A percentile compares a stretch with the other conserved stretches of the same genome.
Conservation (phyloP, 2,888 invertebrate species). For the Hypolimnas misippus region DNA sequence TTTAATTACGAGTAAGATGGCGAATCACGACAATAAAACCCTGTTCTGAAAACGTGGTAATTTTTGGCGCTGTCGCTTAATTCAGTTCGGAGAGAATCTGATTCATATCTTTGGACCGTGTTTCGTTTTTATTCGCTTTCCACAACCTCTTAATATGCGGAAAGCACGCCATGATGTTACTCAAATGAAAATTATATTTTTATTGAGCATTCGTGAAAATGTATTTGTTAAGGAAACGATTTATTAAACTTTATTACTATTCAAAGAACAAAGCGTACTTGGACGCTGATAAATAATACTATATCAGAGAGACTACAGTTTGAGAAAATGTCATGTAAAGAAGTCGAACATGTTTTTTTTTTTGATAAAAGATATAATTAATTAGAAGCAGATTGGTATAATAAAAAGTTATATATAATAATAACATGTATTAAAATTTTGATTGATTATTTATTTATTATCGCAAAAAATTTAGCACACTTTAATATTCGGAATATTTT, state of each 20-base stretch:
- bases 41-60: conserved; percentile 61
- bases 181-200: conserved; percentile 21
- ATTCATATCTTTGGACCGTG: conserved; percentile 67
- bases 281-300: no score
- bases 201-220: not conserved
- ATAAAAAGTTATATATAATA: no score
- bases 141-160: conserved; percentile 60
- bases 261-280: not conserved
- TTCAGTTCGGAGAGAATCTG: conserved; percentile 65
- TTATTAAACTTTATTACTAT: not conserved
- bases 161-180: conserved; percentile 51
- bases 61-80: conserved; percentile 68
- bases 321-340: no score
- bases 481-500: no score
- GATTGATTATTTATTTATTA: no score
- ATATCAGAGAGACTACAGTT: no score
- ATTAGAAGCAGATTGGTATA: no score
- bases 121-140: conserved; percentile 59
- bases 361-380: no score
- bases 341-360: no score
- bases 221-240: not conserved
- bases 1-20: conserved; percentile 25
- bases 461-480: no score
- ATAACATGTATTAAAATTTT: no score
- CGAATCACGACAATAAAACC: conserved; percentile 25